Conservation (phyloP, 2,113 vertebrate species). For the Nicator chloris region DNA sequence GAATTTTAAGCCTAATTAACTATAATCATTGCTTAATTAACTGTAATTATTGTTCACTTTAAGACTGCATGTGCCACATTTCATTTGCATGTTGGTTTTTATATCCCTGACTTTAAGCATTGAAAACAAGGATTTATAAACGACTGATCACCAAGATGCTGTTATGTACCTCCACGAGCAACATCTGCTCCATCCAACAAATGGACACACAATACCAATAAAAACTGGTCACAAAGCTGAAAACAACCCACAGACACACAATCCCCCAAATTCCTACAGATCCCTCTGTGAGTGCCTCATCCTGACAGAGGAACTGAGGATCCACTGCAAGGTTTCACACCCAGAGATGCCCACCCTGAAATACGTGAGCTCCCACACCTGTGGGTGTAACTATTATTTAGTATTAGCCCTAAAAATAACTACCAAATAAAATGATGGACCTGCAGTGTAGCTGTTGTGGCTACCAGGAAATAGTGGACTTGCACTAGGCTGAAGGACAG, state of each 20-base stretch:
- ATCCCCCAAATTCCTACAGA: background rate
- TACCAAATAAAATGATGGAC: background rate
- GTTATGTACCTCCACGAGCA: background rate
- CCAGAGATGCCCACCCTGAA: background rate
- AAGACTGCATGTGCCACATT: background rate
- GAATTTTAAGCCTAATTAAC: slow-evolving; percentile 38
- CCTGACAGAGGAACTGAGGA: background rate
- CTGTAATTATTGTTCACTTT: slow-evolving; percentile 32
- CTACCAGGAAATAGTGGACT: background rate
- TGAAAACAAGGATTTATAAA: background rate
- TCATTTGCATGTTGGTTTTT: slow-evolving; percentile 2
- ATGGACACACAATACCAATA: background rate
- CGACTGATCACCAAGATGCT: background rate
- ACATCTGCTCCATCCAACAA: background rate
- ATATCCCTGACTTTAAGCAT: background rate
- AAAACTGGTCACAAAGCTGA: background rate
- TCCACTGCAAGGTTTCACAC: background rate
- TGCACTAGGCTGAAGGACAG: background rate
- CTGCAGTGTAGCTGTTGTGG: background rate
- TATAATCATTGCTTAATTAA: slow-evolving; percentile 49
- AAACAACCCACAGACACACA: background rate
- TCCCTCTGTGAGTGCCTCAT: background rate
- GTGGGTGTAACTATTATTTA: background rate
- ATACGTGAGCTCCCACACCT: background rate
- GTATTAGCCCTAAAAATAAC: background rate